phyloP scores from a whole-genome alignment of 1,140 invertebrate species.

The Drosophila nigromelanica region DNA sequence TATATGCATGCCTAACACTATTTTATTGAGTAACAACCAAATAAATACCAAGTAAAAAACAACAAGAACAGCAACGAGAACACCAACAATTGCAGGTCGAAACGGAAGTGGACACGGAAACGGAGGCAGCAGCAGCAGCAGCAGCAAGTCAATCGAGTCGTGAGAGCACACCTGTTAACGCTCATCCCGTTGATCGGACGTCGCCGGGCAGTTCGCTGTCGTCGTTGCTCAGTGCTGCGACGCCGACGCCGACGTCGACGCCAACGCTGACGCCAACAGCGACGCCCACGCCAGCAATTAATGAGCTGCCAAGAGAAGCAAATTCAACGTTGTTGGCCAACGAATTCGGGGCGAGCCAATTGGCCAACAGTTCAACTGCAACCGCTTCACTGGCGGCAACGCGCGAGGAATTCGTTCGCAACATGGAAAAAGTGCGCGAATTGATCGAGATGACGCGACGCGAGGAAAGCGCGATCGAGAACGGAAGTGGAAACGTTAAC shows the following conservation, averaged over 20 bases:
- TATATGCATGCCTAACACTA: background rate
- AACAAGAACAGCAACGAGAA: background rate
- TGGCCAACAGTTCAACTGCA: constrained; percentile 64
- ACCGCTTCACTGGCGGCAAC: constrained; percentile 68
- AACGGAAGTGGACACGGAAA: constrained; percentile 62
- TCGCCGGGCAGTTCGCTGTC: constrained; percentile 43
- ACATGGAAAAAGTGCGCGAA: constrained; percentile 77
- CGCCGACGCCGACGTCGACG: constrained; percentile 17
- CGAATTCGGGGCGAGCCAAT: constrained; percentile 28
- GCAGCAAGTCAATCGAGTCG: constrained; percentile 54
- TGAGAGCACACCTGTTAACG: constrained; percentile 83
- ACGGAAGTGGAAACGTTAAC: constrained; percentile 9
- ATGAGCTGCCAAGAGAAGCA: constrained; percentile 31
- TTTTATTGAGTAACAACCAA: constrained; percentile 10
- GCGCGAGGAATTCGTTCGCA: constrained; percentile 73
- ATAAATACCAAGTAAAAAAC: constrained; percentile 1
- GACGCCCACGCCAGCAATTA: constrained; percentile 32
- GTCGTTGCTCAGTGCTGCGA: constrained; percentile 46
- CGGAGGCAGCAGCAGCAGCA: constrained; percentile 25
- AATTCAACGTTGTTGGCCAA: constrained; percentile 28
- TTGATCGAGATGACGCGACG: constrained; percentile 77
- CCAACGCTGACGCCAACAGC: constrained; percentile 4
- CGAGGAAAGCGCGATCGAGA: constrained; percentile 43
- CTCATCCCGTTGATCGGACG: constrained; percentile 18
- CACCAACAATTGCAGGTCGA: constrained; percentile 49